Evolutionary conservation across 2,113 vertebrate genomes (phyloP), one percentile per base, ranked within the genome.

Genomic region (Dasyurus viverrinus): DNA sequence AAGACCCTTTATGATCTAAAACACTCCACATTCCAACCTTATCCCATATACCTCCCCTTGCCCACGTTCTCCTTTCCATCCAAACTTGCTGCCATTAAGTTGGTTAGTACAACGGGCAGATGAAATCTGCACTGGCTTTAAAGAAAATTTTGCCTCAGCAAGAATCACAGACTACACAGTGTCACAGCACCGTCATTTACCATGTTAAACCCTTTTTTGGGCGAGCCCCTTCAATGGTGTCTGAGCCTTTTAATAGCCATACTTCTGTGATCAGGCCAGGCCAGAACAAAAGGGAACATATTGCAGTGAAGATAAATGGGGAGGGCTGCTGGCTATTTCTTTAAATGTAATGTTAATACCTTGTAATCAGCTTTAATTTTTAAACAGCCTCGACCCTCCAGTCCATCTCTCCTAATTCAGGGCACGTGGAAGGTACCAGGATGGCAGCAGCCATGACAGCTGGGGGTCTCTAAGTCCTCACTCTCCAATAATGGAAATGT

Each of bases 311-410:
- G 90, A 96, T 11, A 53, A 9, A 95, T 76, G 92, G 93, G 92
- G 92, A 97, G 97, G 48, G 94, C 95, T 95, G 93, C 97, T 95
- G 97, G 22, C 97, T 97, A 50, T 89, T 97, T 97, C 97, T 98
- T 97, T 98, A 98, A 96, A 97, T 96, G 97, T 95, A 84, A 95
- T 3, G 90, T 94, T 97, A 98, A 98, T 98, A 97, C 97, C 95
- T 90, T 89, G 93, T 98, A 98, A 98, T 98, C 98, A 98, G 98
- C 97, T 99, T 99, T 98, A 98, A 98, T 98, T 98, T 98, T 98
- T 98, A 98, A 98, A 98, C 55, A 98, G 97, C 76, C 54, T 97
- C 97, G 60, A 68, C 96, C 96, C 97, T 98, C 96, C 96, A 95
- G 97, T 96, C 97, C 97, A 97, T 96, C 96, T 96, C 94, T 96